Evolutionary conservation across 2,797 vertebrate species (phyloP).

Genomic region (Myiotriccus ornatus): DNA sequence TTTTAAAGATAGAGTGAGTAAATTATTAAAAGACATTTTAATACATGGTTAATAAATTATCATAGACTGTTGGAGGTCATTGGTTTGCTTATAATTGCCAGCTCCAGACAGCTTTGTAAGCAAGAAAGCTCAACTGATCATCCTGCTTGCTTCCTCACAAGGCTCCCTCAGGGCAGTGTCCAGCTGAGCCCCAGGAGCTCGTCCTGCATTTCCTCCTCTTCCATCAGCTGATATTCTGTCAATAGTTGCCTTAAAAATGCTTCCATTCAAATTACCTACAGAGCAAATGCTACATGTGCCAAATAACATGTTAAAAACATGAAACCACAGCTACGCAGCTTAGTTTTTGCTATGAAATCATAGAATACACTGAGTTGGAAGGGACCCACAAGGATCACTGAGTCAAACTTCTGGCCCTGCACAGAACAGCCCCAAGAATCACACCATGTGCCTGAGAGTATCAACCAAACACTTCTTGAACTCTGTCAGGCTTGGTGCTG

Average conservation of each 20-base stretch:
- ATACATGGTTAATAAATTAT: slow-evolving; percentile 36
- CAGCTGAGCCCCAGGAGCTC: background rate
- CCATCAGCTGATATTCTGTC: background rate
- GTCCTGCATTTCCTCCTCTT: background rate
- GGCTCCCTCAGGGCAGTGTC: background rate
- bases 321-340: background rate
- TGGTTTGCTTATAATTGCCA: background rate
- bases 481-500: background rate
- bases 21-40: slow-evolving; percentile 43
- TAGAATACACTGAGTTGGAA: background rate
- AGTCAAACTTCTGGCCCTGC: background rate
- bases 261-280: background rate
- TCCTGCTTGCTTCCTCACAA: background rate
- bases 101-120: slow-evolving; percentile 8
- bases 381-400: background rate
- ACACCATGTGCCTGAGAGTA: background rate
- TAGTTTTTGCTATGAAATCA: background rate
- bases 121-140: background rate
- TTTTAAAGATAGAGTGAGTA: background rate
- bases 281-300: background rate
- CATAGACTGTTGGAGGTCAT: background rate
- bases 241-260: background rate
- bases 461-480: background rate
- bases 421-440: background rate
- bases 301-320: background rate